These are phyloP conservation scores for Blera fallax DNA, from an alignment of 2,888 invertebrate genomes.

Conservation along the genomic window DNA sequence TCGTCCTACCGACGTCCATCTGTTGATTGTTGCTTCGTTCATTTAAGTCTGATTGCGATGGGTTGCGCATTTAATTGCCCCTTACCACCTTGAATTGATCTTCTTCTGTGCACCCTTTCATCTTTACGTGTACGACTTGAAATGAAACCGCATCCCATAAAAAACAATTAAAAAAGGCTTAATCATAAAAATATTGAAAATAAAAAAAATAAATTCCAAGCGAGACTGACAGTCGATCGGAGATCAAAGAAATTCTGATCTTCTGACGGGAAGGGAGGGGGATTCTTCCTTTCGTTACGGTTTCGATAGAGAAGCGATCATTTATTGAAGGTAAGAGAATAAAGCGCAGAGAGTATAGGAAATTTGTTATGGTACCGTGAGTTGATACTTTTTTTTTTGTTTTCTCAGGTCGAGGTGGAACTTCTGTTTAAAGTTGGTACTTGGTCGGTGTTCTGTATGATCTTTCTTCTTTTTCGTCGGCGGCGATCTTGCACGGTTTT, in stretches of 20 bases:
- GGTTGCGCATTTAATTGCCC: constrained; percentile 68
- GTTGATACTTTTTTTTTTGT: constrained; percentile 56
- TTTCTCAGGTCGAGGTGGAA: constrained; percentile 6
- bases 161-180: constrained; percentile 71
- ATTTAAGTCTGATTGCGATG: constrained; percentile 54
- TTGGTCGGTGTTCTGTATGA: constrained; percentile 47
- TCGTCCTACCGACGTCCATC: constrained; percentile 7
- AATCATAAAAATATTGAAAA: constrained; percentile 69
- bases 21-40: constrained; percentile 37
- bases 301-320: constrained; percentile 40
- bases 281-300: constrained; percentile 59
- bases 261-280: constrained; percentile 16
- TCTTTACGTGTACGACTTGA: constrained; percentile 18
- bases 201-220: constrained; percentile 8
- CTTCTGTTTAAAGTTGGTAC: constrained; percentile 50
- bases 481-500: constrained; percentile 34
- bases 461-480: constrained; percentile 37
- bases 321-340: constrained; percentile 19
- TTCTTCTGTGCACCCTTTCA: constrained; percentile 44
- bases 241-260: constrained; percentile 70
- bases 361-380: constrained; percentile 71
- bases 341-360: constrained; percentile 40
- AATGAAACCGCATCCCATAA: constrained; percentile 65
- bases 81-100: constrained; percentile 66
- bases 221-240: constrained; percentile 66